Percentiles rank a stretch among this genome's conserved stretches.
These are phyloP conservation scores for Parazoanthus atlanticus DNA, from an alignment of 92 coral and sea anemone species.

Conservation along the genomic window DNA sequence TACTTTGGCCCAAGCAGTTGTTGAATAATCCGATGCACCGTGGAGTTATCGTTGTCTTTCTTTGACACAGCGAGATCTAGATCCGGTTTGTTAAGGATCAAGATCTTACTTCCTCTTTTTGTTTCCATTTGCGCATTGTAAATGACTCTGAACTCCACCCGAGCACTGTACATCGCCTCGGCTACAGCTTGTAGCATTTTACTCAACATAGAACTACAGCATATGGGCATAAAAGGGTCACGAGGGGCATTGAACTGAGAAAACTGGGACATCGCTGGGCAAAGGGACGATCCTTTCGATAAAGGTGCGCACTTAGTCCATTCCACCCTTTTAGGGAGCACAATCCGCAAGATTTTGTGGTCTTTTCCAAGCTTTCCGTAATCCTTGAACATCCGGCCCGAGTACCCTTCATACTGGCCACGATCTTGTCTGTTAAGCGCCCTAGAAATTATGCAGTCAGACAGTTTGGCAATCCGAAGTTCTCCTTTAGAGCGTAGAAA, in stretches of 20 bases:
- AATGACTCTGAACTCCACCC: constrained; percentile 9
- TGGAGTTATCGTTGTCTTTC: constrained; percentile 35
- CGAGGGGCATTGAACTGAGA: constrained; percentile 9
- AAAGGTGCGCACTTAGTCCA: constrained; percentile 41
- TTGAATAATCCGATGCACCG: constrained; percentile 26
- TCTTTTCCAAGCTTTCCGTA: constrained; percentile 36
- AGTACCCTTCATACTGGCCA: constrained; percentile 9
- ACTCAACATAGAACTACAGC: constrained; percentile 26
- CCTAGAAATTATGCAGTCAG: constrained; percentile 26
- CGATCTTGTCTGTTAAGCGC: constrained; percentile 15
- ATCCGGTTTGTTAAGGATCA: neutral
- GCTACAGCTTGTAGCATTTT: constrained; percentile 19
- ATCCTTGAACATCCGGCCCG: constrained; percentile 31
- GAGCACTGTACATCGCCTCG: neutral
- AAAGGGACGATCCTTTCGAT: constrained; percentile 5
- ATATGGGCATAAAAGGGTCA: constrained; percentile 31
- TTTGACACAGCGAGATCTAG: constrained; percentile 27
- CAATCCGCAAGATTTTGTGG: constrained; percentile 30
- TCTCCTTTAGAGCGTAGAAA: constrained; percentile 42
- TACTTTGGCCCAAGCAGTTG: constrained; percentile 1
- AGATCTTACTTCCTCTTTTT: constrained; percentile 16
- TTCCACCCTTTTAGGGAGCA: constrained; percentile 14
- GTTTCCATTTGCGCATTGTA: constrained; percentile 22
- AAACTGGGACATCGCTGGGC: neutral
- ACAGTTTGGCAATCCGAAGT: constrained; percentile 36